Evolutionary conservation across 2,113 vertebrate species (phyloP).

Genomic region (Poecilia latipinna): DNA sequence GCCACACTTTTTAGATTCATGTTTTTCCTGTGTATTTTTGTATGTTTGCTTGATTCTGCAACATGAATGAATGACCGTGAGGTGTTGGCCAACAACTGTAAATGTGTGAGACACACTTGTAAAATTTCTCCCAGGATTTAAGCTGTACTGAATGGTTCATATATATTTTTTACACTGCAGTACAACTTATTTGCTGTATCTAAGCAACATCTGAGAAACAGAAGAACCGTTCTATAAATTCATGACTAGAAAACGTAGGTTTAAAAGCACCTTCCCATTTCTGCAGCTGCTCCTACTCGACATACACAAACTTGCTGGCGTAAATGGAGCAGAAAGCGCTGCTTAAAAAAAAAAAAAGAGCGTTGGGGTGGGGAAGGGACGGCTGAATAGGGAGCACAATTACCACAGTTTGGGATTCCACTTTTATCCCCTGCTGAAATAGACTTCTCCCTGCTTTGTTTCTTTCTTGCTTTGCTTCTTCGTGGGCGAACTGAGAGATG

Average conservation of each 20-base stretch:
- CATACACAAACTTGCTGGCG: slow-evolving; percentile 54
- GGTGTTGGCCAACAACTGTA: slow-evolving; percentile 26
- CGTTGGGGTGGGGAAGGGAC: background rate
- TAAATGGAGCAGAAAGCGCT: slow-evolving; percentile 63
- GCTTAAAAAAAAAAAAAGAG: background rate
- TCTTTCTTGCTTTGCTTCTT: slow-evolving; percentile 21
- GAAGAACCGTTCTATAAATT: slow-evolving; percentile 19
- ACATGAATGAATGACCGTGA: slow-evolving; percentile 38
- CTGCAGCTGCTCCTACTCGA: slow-evolving; percentile 20
- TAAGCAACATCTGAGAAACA: slow-evolving; percentile 18
- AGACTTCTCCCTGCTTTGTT: slow-evolving; percentile 12
- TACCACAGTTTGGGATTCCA: slow-evolving; percentile 56
- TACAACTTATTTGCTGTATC: background rate
- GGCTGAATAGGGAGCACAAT: slow-evolving; percentile 32
- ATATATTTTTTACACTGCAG: slow-evolving; percentile 7
- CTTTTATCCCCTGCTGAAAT: slow-evolving; percentile 61
- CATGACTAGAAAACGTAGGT: slow-evolving; percentile 12
- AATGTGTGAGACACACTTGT: background rate
- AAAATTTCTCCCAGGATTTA: slow-evolving; percentile 26
- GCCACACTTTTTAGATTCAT: background rate
- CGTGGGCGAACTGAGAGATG: slow-evolving; percentile 48
- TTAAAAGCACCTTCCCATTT: background rate
- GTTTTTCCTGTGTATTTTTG: background rate
- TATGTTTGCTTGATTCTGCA: slow-evolving; percentile 15
- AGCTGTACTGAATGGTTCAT: slow-evolving; percentile 43